A percentile compares a stretch with the other conserved stretches of the same genome.
phyloP scores from a whole-genome alignment of 2,888 invertebrate genomes.

The Dryadula phaetusa region DNA sequence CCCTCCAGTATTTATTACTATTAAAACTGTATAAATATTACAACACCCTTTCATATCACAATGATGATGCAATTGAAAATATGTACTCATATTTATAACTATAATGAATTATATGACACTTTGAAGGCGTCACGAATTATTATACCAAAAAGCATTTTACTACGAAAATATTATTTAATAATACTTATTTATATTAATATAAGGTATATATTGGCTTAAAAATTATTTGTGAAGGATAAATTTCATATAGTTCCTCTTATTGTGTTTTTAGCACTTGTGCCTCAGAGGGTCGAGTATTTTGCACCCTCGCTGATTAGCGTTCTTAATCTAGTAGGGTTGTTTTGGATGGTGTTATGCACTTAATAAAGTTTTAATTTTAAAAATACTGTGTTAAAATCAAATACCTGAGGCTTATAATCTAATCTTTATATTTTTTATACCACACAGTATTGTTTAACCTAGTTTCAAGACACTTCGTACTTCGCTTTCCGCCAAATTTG shows the following conservation, averaged over 20 bases:
- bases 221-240: slow-evolving; percentile 37
- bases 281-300: slow-evolving; percentile 68
- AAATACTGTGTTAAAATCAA: no score
- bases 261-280: slow-evolving; percentile 82
- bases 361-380: background rate
- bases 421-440: no score
- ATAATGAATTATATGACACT: slow-evolving; percentile 82
- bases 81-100: slow-evolving; percentile 73
- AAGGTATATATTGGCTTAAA: slow-evolving; percentile 47
- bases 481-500: no score
- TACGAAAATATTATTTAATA: background rate
- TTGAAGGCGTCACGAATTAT: slow-evolving; percentile 83
- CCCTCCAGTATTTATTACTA: slow-evolving; percentile 57
- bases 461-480: no score
- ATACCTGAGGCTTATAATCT: no score
- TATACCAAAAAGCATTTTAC: slow-evolving; percentile 42
- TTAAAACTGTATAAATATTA: slow-evolving; percentile 58
- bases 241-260: slow-evolving; percentile 72
- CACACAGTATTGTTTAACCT: no score
- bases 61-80: slow-evolving; percentile 75
- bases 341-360: slow-evolving; percentile 58
- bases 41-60: slow-evolving; percentile 60
- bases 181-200: slow-evolving; percentile 44
- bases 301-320: slow-evolving; percentile 82
- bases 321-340: slow-evolving; percentile 78